phyloP scores from a whole-genome alignment of 1,140 invertebrate species.

The Cotesia typhae region DNA sequence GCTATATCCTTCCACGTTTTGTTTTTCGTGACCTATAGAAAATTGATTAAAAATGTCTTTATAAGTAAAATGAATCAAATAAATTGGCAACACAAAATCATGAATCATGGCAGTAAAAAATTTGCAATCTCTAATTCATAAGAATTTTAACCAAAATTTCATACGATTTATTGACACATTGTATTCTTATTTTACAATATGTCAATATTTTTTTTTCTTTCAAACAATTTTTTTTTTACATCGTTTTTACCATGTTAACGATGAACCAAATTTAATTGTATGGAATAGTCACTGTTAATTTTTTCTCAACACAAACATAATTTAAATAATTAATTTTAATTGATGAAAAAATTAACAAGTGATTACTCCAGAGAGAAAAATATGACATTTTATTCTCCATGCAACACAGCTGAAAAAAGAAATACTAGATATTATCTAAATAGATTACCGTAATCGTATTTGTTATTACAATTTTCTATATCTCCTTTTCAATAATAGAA shows the following conservation, averaged over 20 bases:
- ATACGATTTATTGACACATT: not conserved
- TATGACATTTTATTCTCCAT: conserved; percentile 30
- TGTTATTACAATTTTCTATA: conserved; percentile 36
- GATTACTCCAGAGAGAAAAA: not conserved
- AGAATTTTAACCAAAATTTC: conserved; percentile 13
- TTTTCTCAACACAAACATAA: not conserved
- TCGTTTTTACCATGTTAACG: too few relatives aligned
- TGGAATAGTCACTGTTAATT: too few relatives aligned
- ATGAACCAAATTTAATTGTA: too few relatives aligned
- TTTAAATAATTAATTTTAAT: too few relatives aligned
- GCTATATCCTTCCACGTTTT: conserved; percentile 99
- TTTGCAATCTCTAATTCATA: conserved; percentile 15
- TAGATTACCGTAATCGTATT: conserved; percentile 41
- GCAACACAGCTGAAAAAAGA: conserved; percentile 37
- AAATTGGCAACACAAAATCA: not conserved
- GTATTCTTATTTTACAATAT: not conserved
- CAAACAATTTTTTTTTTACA: too few relatives aligned
- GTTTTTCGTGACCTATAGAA: conserved; percentile 89
- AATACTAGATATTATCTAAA: conserved; percentile 39
- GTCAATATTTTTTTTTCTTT: not conserved
- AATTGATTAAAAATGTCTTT: conserved; percentile 10
- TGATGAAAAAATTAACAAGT: not conserved
- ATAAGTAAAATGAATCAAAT: not conserved
- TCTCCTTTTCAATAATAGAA: conserved; percentile 39
- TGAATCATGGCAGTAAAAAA: conserved; percentile 22